These are phyloP conservation scores for Cisticola juncidis DNA, from an alignment of 2,113 vertebrate genomes.

Conservation along the genomic window DNA sequence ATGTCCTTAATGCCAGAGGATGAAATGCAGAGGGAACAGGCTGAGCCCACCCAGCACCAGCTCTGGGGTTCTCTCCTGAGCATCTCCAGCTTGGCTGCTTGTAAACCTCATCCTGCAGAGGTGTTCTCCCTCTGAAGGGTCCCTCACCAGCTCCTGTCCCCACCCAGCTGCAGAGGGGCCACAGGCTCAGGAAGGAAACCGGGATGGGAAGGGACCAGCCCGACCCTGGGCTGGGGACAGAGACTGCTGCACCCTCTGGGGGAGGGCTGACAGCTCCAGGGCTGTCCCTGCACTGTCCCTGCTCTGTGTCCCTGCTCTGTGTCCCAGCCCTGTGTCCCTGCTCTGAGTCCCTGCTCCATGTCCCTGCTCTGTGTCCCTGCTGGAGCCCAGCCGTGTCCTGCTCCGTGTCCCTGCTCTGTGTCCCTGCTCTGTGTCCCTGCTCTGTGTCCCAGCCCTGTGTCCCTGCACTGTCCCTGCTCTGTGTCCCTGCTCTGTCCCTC, in stretches of 20 bases:
- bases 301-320: background rate
- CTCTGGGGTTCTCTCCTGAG: background rate
- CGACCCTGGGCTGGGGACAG: rapidly evolving
- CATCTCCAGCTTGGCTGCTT: background rate
- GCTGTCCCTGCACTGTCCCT: rapidly evolving
- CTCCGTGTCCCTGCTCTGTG: no score
- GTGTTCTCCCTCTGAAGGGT: background rate
- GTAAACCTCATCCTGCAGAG: background rate
- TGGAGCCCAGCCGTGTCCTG: no score
- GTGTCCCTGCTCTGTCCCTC: no score
- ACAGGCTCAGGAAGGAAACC: background rate
- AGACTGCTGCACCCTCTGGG: background rate
- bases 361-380: no score
- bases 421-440: no score
- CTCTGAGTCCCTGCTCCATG: no score
- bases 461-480: no score
- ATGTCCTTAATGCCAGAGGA: background rate
- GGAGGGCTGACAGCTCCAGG: rapidly evolving
- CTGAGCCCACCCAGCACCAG: background rate
- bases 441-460: no score
- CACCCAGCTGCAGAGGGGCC: background rate
- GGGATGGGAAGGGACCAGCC: background rate
- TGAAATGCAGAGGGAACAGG: background rate
- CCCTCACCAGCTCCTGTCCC: background rate
- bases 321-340: no score